phyloP scores from a whole-genome alignment of 2,113 vertebrate species.

The Strix uralensis region DNA sequence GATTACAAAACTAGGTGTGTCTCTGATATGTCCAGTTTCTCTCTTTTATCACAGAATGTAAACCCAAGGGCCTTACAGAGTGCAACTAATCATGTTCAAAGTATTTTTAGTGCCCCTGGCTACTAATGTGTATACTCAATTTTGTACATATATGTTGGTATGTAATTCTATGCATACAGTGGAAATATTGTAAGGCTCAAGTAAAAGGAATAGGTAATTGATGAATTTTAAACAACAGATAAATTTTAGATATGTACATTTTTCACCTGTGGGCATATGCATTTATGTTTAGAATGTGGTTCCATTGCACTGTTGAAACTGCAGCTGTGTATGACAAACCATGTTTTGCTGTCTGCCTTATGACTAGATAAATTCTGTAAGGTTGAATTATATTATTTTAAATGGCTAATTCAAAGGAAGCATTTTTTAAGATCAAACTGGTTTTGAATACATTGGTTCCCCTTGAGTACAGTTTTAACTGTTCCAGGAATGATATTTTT shows the following conservation, averaged over 20 bases:
- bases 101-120: not conserved
- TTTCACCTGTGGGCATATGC: not conserved
- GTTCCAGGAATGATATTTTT: not conserved
- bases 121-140: not conserved
- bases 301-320: not conserved
- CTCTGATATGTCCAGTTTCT: not conserved
- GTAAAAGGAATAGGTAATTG: not conserved
- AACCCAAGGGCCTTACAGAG: not conserved
- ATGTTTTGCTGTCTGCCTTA: not conserved
- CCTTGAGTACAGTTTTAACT: not conserved
- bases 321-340: not conserved
- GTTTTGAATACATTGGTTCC: not conserved
- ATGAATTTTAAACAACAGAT: not conserved
- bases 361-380: not conserved
- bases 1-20: not conserved
- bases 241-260: not conserved
- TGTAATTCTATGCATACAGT: not conserved
- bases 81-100: not conserved
- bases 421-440: not conserved
- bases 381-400: not conserved
- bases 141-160: not conserved
- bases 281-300: not conserved
- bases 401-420: not conserved
- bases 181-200: not conserved
- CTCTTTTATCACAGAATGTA: not conserved